Evolutionary conservation across 2,113 vertebrate genomes (phyloP), one percentile per base, ranked within the genome.

Genomic region (Oncorhynchus clarkii): DNA sequence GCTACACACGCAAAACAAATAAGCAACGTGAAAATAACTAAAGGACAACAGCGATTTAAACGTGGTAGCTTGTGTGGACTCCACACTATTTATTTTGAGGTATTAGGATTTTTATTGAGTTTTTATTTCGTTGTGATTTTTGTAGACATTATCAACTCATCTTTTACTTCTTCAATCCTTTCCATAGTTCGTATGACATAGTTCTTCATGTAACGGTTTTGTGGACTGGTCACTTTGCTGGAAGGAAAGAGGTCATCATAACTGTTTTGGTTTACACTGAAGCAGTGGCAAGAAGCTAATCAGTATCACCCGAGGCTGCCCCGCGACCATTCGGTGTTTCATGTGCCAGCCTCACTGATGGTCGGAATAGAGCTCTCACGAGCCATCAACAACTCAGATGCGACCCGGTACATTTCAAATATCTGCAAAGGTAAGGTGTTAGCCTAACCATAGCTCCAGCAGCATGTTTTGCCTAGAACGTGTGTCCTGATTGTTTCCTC

Each of bases 391-490:
- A 64, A 74, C 85, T 73, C 83, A 64, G 78, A 92, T 89, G 92
- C 91, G 91, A 92, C 87, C 90, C 75, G 72, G 80, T 76, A 59
- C 89, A 81, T 82, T 87, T 88, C 79, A 84, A 90, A 91, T 88
- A 84, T 92, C 89, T 91, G 83, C 92, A 89, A 84, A 93, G 92
- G 93, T 94, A 91, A 92, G 87, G 14, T 45, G 39, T 45, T 45
- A 45, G 39, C 24, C 24, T 16, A 27, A 7, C 11, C 24, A 27
- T 11, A 5, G 12, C 26, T 45, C 51, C 29, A 54, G 66, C 20
- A 4, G 29, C 29, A 29, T 18, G 14, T 18, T 13, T 31, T 31
- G 64, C 26, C 22, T 16, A 27, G 22, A 67, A 29, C 4, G 4
- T 4, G 39, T 45, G 39, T 31, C 11, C 59, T 5, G 6, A 4